A percentile compares a stretch with the other conserved stretches of the same genome.
These are phyloP conservation scores for Noctua janthina DNA, from an alignment of 2,888 invertebrate genomes.

Conservation along the genomic window DNA sequence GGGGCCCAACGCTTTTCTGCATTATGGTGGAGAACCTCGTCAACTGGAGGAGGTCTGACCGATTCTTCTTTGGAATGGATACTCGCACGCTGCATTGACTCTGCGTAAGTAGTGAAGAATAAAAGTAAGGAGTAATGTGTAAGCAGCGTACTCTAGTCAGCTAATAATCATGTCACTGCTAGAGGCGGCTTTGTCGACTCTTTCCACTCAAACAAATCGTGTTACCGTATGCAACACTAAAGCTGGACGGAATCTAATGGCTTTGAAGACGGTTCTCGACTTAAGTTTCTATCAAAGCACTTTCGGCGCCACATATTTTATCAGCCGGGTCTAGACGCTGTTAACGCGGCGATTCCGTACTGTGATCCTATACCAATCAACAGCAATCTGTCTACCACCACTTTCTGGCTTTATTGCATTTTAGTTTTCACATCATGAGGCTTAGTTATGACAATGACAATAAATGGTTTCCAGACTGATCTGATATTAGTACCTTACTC, in stretches of 20 bases:
- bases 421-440: not conserved
- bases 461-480: not conserved
- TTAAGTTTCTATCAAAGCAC: not conserved
- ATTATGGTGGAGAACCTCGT: conserved; percentile 70
- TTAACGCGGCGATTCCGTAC: not conserved
- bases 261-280: not conserved
- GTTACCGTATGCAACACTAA: not conserved
- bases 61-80: conserved; percentile 72
- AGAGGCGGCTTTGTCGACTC: not conserved
- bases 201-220: not conserved
- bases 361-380: not conserved
- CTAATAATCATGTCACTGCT: not conserved
- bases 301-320: not conserved
- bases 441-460: not conserved
- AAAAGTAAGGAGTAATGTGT: not conserved
- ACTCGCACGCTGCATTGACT: conserved; percentile 65
- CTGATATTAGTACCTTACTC: not conserved
- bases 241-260: not conserved
- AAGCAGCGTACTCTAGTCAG: not conserved
- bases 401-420: not conserved
- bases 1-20: conserved; percentile 72
- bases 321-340: not conserved
- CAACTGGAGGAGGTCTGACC: conserved; percentile 71
- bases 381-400: not conserved
- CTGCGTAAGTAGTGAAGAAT: conserved; percentile 59